Evolutionary conservation across 2,113 vertebrate species (phyloP), one percentile per base, ranked within the genome.

Genomic region (Lagenorhynchus albirostris): DNA sequence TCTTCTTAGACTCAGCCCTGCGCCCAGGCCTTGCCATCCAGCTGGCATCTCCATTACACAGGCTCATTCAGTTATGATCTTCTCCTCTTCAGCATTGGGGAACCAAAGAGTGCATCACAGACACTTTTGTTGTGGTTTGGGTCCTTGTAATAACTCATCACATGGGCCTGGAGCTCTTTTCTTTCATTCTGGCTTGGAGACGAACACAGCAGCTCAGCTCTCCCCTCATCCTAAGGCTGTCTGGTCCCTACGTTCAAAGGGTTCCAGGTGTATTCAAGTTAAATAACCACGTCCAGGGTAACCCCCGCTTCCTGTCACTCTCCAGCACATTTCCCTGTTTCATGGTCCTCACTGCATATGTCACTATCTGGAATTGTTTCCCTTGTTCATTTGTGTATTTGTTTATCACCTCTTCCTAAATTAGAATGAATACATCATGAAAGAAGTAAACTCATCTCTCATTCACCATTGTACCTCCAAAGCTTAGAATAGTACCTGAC

Each of bases 41-140:
- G 31, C 7, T 29, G 1, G 0, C 26, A 10, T 23, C 47, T 74
- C 25, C 63, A 7, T 25, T 41, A 23, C 8, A 14, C 65, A 53
- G 17, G 13, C 21, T 82, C 29, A 26, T 55, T 89, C 70, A 20
- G 13, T 60, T 50, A 26, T 12, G 2, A 17, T 15, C 55, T 8
- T 31, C 5, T 62, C 3, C 9, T 12, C 58, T 47, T 62, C 41
- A 26, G 17, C n/a, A 0, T 4, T 6, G 23, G 8, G 5, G 29
- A 93, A 44, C 20, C 4, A 38, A n/a, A 29, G 26, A 63, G 7
- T 8, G 4, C 18, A 6, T 67, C 36, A 36, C 6, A 62, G 44
- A n/a, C 13, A 20, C 44, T 25, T 5, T 0, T 12, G 33, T 3
- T 50, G 26, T 41, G 36, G 70, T 33, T 44, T 23, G 18, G 26